A percentile compares a stretch with the other conserved stretches of the same genome.
These are phyloP conservation scores for Rhinella marina DNA, from an alignment of 2,797 vertebrate species.

Conservation along the genomic window DNA sequence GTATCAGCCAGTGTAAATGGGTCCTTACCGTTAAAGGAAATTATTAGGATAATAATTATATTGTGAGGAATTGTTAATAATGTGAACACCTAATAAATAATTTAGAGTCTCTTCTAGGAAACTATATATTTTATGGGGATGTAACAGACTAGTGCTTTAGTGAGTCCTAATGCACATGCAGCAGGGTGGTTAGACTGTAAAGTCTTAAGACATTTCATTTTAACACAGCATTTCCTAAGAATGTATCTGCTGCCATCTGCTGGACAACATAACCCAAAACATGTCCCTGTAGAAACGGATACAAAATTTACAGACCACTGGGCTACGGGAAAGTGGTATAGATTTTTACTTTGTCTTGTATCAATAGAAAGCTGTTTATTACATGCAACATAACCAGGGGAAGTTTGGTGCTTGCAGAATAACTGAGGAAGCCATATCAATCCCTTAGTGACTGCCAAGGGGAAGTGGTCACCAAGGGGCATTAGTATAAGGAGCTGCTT, in stretches of 20 bases:
- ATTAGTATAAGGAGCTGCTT: too few relatives aligned
- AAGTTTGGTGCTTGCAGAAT: background rate
- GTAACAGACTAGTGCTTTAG: background rate
- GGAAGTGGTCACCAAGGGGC: too few relatives aligned
- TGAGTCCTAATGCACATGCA: background rate
- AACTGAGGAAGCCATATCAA: background rate
- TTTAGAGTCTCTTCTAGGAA: too few relatives aligned
- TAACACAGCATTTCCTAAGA: background rate
- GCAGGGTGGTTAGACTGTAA: background rate
- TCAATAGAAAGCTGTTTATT: background rate
- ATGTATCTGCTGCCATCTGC: conserved; percentile 56
- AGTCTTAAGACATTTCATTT: background rate
- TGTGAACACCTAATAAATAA: too few relatives aligned
- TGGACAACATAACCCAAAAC: background rate
- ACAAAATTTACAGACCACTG: background rate
- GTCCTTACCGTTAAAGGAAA: background rate
- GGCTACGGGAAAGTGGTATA: background rate
- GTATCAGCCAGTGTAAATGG: background rate
- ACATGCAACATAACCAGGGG: background rate
- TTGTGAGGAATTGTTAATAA: background rate
- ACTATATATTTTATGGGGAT: background rate
- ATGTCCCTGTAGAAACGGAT: background rate
- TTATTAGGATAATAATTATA: background rate
- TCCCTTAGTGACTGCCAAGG: background rate
- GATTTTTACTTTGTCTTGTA: background rate